Evolutionary conservation across 1,140 invertebrate species (phyloP).

Genomic region (Trissolcus basalis): DNA sequence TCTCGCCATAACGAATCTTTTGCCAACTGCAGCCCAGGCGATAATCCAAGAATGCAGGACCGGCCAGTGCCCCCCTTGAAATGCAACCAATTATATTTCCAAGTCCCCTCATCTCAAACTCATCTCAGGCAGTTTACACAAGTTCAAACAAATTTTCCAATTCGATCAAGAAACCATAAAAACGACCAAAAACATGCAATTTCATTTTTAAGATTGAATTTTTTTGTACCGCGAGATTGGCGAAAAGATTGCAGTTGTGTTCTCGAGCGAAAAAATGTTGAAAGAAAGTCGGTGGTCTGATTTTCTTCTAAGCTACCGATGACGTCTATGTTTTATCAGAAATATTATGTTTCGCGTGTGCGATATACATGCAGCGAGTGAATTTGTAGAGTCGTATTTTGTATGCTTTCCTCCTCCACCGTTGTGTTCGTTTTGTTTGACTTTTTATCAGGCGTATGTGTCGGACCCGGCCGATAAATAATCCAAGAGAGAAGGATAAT

Average conservation of each 20-base stretch:
- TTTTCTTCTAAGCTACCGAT: slow-evolving; percentile 8
- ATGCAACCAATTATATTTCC: slow-evolving; percentile 24
- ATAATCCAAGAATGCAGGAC: slow-evolving; percentile 37
- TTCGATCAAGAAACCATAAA: too few species aligned
- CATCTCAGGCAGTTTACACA: neutral
- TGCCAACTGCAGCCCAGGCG: slow-evolving; percentile 36
- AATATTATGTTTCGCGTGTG: slow-evolving; percentile 50
- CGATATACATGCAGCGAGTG: slow-evolving; percentile 50
- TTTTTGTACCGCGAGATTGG: too few species aligned
- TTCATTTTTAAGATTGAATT: too few species aligned
- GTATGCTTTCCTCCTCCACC: slow-evolving; percentile 50
- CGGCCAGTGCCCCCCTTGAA: slow-evolving; percentile 33
- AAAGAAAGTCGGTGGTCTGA: too few species aligned
- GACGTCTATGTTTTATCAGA: slow-evolving; percentile 45
- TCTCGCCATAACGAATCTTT: slow-evolving; percentile 43
- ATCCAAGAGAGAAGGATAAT: slow-evolving; percentile 49
- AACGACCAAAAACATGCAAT: too few species aligned
- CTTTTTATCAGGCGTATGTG: slow-evolving; percentile 51
- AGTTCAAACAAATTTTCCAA: too few species aligned
- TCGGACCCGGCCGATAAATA: slow-evolving; percentile 54
- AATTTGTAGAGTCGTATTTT: slow-evolving; percentile 54
- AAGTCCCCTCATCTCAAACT: slow-evolving; percentile 1
- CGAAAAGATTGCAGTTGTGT: too few species aligned
- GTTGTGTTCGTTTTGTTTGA: slow-evolving; percentile 36
- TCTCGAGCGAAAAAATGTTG: too few species aligned